These are phyloP conservation scores for Macrotus californicus DNA, from an alignment of 2,113 vertebrate genomes.

Conservation along the genomic window DNA sequence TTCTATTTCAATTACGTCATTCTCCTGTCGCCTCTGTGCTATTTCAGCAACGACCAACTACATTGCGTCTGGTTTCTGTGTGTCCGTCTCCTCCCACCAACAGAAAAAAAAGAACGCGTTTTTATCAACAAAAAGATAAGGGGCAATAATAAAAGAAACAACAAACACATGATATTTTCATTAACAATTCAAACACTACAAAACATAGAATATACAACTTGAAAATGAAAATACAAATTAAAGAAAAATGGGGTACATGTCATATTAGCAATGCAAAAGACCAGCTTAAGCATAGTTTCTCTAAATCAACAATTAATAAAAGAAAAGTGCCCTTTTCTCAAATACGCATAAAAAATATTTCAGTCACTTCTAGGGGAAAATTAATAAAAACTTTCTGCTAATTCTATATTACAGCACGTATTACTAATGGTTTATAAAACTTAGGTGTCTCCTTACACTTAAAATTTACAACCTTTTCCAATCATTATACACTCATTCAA, in stretches of 20 bases:
- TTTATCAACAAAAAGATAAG: slow-evolving; percentile 63
- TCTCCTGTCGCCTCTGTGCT: background rate
- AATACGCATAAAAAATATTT: slow-evolving; percentile 80
- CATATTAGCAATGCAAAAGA: slow-evolving; percentile 90
- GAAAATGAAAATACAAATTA: slow-evolving; percentile 78
- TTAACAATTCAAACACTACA: slow-evolving; percentile 76
- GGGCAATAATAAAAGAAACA: slow-evolving; percentile 70
- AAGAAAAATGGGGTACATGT: slow-evolving; percentile 71
- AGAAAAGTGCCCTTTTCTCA: slow-evolving; percentile 80
- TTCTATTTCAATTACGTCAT: background rate
- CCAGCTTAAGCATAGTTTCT: slow-evolving; percentile 91
- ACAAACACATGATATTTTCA: slow-evolving; percentile 68
- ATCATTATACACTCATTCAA: slow-evolving; percentile 73
- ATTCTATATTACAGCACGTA: slow-evolving; percentile 78
- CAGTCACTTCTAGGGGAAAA: slow-evolving; percentile 72
- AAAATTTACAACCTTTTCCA: slow-evolving; percentile 77
- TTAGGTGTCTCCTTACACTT: slow-evolving; percentile 74
- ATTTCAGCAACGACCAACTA: slow-evolving; percentile 21
- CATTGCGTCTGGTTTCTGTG: slow-evolving; percentile 43
- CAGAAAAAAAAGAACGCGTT: slow-evolving; percentile 32
- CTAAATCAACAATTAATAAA: slow-evolving; percentile 78
- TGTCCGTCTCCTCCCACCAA: slow-evolving; percentile 26
- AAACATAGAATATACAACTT: slow-evolving; percentile 74
- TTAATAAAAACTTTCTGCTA: slow-evolving; percentile 73
- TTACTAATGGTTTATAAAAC: slow-evolving; percentile 78